Evolutionary conservation across 2,797 vertebrate species (phyloP).

Genomic region (Graptemys geographica): DNA sequence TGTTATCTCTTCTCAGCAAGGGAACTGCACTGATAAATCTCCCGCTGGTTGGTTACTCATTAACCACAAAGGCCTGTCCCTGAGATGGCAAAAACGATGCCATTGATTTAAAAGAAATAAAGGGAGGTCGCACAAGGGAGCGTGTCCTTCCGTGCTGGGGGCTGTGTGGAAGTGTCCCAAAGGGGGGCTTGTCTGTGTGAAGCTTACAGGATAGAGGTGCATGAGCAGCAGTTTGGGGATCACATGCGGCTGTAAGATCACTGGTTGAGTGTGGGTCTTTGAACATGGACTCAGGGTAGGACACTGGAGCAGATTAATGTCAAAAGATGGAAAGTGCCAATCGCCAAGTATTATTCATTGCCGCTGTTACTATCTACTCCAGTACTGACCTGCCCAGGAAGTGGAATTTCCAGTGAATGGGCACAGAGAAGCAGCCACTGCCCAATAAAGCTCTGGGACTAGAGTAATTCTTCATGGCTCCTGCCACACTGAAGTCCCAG

Average conservation of each 20-base stretch:
- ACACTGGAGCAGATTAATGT: neutral
- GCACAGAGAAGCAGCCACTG: neutral
- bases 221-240: neutral
- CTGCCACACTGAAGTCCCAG: neutral
- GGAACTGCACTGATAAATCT: neutral
- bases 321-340: neutral
- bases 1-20: slow-evolving; percentile 24
- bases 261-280: accelerated
- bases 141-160: accelerated
- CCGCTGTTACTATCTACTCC: neutral
- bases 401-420: neutral
- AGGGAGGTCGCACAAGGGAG: accelerated
- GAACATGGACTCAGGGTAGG: neutral
- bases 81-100: neutral
- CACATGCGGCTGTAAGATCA: neutral
- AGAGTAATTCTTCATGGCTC: neutral
- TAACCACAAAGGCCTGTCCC: neutral
- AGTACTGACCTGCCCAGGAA: neutral
- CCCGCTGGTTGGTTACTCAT: slow-evolving; percentile 22
- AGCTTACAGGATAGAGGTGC: neutral
- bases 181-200: neutral
- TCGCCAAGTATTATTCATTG: neutral
- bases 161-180: neutral
- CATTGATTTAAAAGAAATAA: neutral
- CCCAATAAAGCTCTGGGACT: neutral